These are phyloP conservation scores for Apodemus speciosus DNA, from an alignment of 2,113 vertebrate species.

Conservation along the genomic window DNA sequence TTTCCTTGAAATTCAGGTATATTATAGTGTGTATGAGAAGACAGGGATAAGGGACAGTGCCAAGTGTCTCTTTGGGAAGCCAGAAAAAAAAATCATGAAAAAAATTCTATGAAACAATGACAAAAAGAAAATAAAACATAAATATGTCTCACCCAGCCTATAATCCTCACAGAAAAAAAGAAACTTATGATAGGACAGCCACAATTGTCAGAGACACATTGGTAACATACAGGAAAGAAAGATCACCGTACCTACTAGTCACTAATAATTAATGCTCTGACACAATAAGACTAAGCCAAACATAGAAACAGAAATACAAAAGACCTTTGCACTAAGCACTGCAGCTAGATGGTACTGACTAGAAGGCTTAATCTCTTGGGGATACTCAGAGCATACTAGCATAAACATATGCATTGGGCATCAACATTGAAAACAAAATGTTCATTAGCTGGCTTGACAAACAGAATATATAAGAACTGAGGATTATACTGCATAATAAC, in stretches of 20 bases:
- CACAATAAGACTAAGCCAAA: background rate
- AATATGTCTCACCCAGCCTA: background rate
- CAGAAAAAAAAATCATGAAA: background rate
- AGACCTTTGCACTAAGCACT: background rate
- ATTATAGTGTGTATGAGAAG: background rate
- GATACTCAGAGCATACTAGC: background rate
- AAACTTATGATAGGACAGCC: background rate
- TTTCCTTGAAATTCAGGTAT: background rate
- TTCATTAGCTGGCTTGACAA: background rate
- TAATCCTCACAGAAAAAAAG: background rate
- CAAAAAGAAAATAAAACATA: background rate
- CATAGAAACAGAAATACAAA: background rate
- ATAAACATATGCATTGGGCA: background rate
- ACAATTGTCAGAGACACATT: background rate
- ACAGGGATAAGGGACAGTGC: fast-evolving
- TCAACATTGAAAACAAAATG: background rate
- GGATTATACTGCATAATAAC: background rate
- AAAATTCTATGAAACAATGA: background rate
- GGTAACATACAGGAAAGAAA: conserved; percentile 15
- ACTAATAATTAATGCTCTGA: background rate
- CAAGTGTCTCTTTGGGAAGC: background rate
- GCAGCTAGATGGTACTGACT: background rate
- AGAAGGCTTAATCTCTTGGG: background rate
- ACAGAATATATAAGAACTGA: background rate
- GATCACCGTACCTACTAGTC: background rate